Evolutionary conservation across 1,140 invertebrate genomes (phyloP), one percentile per base, ranked within the genome.

Genomic region (Drosophila seguyi): DNA sequence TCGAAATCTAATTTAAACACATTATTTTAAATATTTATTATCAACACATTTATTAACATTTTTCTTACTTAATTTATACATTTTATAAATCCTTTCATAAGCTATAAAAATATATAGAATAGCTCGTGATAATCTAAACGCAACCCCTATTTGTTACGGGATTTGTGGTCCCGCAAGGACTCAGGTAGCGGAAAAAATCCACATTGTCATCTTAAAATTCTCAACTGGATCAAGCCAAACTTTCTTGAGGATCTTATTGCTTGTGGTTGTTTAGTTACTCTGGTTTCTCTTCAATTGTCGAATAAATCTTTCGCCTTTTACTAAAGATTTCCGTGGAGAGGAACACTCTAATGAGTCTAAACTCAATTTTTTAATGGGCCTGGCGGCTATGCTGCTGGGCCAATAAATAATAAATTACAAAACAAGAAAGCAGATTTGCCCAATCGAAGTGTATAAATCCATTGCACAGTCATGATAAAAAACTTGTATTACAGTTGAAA

Each of bases 221-320:
- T 13, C 50, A 53, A 53, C 31, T 53, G 50, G 18, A 36, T 53
- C 18, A 53, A 36, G 18, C 3, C 50, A 1, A 36, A 22, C 29
- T 1, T 22, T 7, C 13, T 16, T 22, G 4, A 20, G 50, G 18
- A 20, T 6, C 50, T 10, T 4, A 0, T 4, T 6, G 29, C 7
- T 22, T 8, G 18, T 4, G 13, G 7, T 16, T 16, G 13, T 2
- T 16, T 5, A 16, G 0, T 55, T 2, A 81, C 90, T 91, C 88
- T 88, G 88, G 88, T 71, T 90, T 91, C 87, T 90, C 81, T 91
- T 91, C 87, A 91, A 60, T 81, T 92, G 88, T 92, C 91, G 92
- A 92, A 93, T 93, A 93, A 93, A 93, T 93, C 93, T 93, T 93
- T 93, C 93, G 93, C 93, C 93, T 93, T 93, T 93, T 93, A 93